Evolutionary conservation across 2,797 vertebrate genomes (phyloP), one percentile per base, ranked within the genome.

Genomic region (Hoplostethus atlanticus): DNA sequence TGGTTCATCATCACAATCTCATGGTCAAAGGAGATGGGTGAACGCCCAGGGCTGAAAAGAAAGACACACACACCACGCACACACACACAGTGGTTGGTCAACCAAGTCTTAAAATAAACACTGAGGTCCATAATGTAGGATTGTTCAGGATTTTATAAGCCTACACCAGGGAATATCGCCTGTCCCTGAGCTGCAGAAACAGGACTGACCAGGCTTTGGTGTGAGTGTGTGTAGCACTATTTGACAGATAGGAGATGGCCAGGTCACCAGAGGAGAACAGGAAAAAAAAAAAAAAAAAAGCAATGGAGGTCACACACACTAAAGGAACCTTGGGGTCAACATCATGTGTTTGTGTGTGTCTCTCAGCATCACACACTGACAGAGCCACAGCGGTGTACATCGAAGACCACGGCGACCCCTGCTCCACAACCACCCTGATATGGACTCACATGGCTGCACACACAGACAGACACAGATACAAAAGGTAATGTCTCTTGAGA

Each of bases 1-100:
- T 99, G 97, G 93, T 99, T 99, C 97, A 99, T 98, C 98, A 99
- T 99, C 90, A 99, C 95, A 80, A 99, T 99, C 95, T 99, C 98
- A 85, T 97, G 97, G 93, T 99, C 98, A 82, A 97, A 99, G 74
- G 96, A 97, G 91, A 98, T 93, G 1, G 97, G 97, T 47, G 96
- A 98, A 64, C 98, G 97, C 31, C 97, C 98, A 21, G 98, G 98
- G 87, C 98, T 99, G 84, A 67, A 93, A 80, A 1, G 25, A 21
- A 25, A 81, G 21, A 21, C 1, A 21, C 21, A 21, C 21, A 21
- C 21, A 21, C 1, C 6, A 72, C 3, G 62, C 51, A 53, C 36
- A 38, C 40, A 68, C 6, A 36, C 17, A 25, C 47, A 40, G 16
- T 11, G 50, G 30, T 25, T 21, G 64, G 36, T 59, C 57, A 51